phyloP scores from a whole-genome alignment of 2,113 vertebrate species.

The Tauraco erythrolophus region DNA sequence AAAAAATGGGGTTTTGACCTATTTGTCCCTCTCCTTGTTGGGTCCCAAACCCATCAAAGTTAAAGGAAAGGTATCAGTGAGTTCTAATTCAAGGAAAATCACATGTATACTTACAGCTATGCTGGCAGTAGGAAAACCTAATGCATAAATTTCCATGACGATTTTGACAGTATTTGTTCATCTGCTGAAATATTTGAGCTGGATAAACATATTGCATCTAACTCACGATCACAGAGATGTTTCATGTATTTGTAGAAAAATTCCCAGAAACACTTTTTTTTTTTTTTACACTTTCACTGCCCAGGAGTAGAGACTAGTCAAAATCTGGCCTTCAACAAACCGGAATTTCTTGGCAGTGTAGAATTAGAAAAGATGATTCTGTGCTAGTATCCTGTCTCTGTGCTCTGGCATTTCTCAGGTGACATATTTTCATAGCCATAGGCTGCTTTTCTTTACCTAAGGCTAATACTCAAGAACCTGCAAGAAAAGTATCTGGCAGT shows the following conservation, averaged over 20 bases:
- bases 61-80: neutral
- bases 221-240: neutral
- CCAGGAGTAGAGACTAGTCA: neutral
- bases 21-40: neutral
- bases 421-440: neutral
- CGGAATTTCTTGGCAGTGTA: neutral
- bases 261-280: neutral
- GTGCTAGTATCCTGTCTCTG: neutral
- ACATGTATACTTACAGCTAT: neutral
- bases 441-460: neutral
- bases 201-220: neutral
- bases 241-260: neutral
- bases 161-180: neutral
- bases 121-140: neutral
- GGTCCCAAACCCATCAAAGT: neutral
- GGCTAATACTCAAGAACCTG: neutral
- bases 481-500: neutral
- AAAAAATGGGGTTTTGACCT: constrained; percentile 18
- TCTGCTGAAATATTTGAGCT: neutral
- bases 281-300: neutral
- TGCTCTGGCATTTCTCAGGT: neutral
- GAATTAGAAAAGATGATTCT: neutral
- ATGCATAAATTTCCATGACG: neutral
- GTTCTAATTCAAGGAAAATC: neutral
- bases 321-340: neutral